Percentiles rank a stretch among this genome's conserved stretches.
phyloP scores from a whole-genome alignment of 1,140 invertebrate genomes.

The Ridgeia piscesae region DNA sequence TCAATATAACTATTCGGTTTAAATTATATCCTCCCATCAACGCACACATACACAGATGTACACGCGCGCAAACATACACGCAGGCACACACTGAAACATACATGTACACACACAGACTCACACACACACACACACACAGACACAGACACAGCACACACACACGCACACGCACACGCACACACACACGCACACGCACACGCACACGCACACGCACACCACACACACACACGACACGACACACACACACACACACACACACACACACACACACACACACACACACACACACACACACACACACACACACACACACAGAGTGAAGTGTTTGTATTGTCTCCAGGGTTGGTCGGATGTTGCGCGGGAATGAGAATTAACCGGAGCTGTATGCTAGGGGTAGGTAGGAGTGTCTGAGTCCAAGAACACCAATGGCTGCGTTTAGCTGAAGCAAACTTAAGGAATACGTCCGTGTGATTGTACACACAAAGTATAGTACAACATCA shows the following conservation, averaged over 20 bases:
- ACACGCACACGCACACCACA: neutral
- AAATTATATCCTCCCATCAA: too few species aligned
- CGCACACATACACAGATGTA: too few species aligned
- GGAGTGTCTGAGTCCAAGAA: neutral
- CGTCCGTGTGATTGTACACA: too few species aligned
- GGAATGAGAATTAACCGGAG: neutral
- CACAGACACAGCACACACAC: too few species aligned
- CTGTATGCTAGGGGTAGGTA: neutral
- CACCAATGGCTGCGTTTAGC: too few species aligned
- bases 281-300: neutral
- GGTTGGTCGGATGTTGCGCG: neutral
- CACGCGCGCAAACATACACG: too few species aligned
- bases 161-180: neutral
- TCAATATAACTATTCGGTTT: too few species aligned
- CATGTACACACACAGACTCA: too few species aligned
- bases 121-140: too few species aligned
- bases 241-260: neutral
- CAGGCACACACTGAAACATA: too few species aligned
- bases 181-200: neutral
- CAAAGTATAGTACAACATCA: too few species aligned
- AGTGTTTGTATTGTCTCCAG: neutral
- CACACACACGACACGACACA: neutral
- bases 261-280: neutral
- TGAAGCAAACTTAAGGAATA: too few species aligned
- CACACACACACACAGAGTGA: neutral